Evolutionary conservation across 2,113 vertebrate genomes (phyloP).

Genomic region (Butorides virescens): DNA sequence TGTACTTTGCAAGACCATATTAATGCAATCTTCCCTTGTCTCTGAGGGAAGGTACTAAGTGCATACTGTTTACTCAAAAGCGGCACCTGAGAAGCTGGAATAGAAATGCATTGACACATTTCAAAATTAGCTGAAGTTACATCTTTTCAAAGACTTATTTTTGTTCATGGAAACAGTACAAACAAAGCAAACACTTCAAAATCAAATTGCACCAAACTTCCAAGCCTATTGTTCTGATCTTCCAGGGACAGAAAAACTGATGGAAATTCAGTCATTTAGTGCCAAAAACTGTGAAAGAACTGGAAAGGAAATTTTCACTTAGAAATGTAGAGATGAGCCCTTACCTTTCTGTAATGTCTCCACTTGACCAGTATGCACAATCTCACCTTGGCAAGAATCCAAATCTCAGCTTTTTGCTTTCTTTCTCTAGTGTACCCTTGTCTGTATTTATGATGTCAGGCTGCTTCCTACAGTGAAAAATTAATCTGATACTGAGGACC

Average conservation of each 20-base stretch:
- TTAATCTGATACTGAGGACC: neutral
- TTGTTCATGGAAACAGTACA: neutral
- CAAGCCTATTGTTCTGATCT: neutral
- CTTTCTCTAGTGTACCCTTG: neutral
- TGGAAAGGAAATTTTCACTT: neutral
- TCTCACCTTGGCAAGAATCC: neutral
- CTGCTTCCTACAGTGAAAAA: neutral
- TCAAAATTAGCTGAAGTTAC: neutral
- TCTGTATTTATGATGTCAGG: neutral
- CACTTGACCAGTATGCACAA: rapidly evolving
- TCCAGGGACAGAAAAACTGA: neutral
- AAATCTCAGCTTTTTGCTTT: neutral
- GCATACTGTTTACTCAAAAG: neutral
- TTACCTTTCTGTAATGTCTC: neutral
- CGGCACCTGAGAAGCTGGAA: neutral
- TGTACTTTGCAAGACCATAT: neutral
- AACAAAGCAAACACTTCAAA: neutral
- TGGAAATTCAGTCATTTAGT: neutral
- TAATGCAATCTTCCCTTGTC: neutral
- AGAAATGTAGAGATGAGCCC: neutral
- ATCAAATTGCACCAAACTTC: neutral
- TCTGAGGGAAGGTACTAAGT: neutral
- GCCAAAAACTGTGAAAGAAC: neutral
- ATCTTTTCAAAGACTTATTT: neutral
- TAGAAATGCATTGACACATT: neutral